Evolutionary conservation across 2,888 invertebrate species (phyloP), one percentile per base, ranked within the genome.

Genomic region (Stenotaenia linearis): DNA sequence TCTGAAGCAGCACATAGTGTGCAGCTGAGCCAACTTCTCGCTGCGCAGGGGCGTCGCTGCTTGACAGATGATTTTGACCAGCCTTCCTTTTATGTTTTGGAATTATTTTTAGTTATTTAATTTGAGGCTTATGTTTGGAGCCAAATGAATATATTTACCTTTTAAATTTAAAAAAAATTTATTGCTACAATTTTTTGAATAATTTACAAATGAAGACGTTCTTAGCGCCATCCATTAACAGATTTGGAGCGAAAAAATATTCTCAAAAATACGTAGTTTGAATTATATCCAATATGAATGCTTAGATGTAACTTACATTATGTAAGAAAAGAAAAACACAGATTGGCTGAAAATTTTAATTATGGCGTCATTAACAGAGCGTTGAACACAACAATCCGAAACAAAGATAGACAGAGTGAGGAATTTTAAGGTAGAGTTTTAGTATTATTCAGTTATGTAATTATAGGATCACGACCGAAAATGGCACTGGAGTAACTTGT

Each of bases 11-110:
- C 69, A 25, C 25, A 25, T 28, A 12, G 28, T 28, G 4, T 69
- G 69, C 69, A 69, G 69, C 28, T 23, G 12, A 28, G 69, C 69
- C 69, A 28, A 69, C 69, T n/a, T 69, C 69, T 69, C 69, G n/a
- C 69, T 69, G 28, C 12, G 28, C n/a, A 25, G 69, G 69, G 69
- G 69, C 69, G 69, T 25, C 69, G 69, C 69, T 69, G 69, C 28
- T 5, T 69, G 25, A 69, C 69, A 0, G 25, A 69, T 10, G 25
- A 15, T 15, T 10, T 28, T 69, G 25, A 69, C 28, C 69, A 28
- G 23, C 10, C 12, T 10, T 50, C 15, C 69, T 69, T 69, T 10
- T 69, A 1, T 0, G 18, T 69, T 69, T 69, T 69, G 28, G 5
- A 4, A 69, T 69, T 69, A 69, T 69, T 69, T 69, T 69, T 69